These are phyloP conservation scores for Propithecus coquereli DNA, from an alignment of 2,113 vertebrate genomes.

Conservation along the genomic window DNA sequence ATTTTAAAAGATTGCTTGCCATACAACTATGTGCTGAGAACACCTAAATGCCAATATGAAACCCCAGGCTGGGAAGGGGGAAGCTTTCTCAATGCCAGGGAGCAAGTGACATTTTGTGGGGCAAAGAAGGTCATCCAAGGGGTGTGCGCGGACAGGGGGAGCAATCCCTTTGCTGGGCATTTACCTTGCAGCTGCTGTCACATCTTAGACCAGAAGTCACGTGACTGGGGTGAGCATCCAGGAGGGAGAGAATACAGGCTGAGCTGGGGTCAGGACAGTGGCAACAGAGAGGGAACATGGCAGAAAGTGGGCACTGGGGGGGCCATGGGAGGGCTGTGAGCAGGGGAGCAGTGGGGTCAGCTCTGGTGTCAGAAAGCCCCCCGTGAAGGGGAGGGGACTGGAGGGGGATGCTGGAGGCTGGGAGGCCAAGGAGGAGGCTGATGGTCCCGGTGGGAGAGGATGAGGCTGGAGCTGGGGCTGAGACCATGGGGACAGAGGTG, in stretches of 20 bases:
- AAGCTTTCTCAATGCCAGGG: background rate
- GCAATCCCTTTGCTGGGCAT: background rate
- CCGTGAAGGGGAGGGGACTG: rapidly evolving
- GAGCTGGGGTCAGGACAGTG: background rate
- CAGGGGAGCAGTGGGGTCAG: background rate
- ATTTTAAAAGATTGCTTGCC: background rate
- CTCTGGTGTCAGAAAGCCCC: background rate
- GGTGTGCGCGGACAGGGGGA: background rate
- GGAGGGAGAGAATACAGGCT: background rate
- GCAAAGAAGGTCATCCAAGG: background rate
- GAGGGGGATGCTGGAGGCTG: too few species aligned
- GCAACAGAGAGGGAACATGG: background rate
- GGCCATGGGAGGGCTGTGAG: background rate
- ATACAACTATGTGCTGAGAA: background rate
- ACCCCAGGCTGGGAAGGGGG: background rate
- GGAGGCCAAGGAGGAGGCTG: background rate
- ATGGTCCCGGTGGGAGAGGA: background rate
- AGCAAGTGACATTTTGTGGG: background rate
- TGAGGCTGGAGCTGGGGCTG: background rate
- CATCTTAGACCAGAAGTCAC: background rate
- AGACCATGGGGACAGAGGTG: too few species aligned
- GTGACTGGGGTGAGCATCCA: background rate
- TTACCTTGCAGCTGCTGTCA: background rate
- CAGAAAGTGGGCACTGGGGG: background rate
- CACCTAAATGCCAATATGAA: background rate